These are phyloP conservation scores for Anoplolepis gracilipes DNA, from an alignment of 1,140 invertebrate genomes.

Conservation along the genomic window DNA sequence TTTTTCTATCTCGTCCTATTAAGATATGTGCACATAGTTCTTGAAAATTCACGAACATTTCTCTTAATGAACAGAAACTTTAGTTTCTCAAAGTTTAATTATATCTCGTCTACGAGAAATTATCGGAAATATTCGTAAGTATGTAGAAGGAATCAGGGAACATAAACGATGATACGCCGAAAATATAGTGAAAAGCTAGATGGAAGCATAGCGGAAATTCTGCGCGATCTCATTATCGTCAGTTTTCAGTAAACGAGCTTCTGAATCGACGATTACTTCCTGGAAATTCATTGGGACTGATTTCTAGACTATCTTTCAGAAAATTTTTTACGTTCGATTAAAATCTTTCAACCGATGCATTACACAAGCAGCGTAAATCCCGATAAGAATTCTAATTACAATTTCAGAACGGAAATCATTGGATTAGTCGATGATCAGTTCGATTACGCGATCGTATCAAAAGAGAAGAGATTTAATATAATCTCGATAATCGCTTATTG, in stretches of 20 bases:
- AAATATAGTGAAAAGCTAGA: slow-evolving; percentile 69
- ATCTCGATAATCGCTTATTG: neutral
- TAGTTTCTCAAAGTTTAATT: slow-evolving; percentile 28
- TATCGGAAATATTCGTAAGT: slow-evolving; percentile 55
- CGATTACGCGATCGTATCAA: neutral
- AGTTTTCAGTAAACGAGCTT: slow-evolving; percentile 80
- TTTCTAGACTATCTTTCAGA: slow-evolving; percentile 71
- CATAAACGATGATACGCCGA: slow-evolving; percentile 67
- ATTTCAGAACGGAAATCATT: neutral
- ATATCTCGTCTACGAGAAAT: neutral
- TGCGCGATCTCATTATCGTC: slow-evolving; percentile 76
- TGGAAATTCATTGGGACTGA: slow-evolving; percentile 71
- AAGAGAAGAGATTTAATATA: too few species aligned
- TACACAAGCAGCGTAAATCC: neutral
- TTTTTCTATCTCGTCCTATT: neutral
- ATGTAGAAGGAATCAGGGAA: slow-evolving; percentile 27
- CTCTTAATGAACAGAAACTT: neutral
- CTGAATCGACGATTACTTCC: slow-evolving; percentile 74
- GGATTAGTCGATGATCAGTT: neutral
- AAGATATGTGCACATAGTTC: too few species aligned
- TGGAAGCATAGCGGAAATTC: slow-evolving; percentile 75
- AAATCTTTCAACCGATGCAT: slow-evolving; percentile 56
- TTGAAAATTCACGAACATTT: neutral
- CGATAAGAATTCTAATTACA: neutral
- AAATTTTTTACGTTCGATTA: slow-evolving; percentile 81